Conservation (phyloP, 2,797 vertebrate species). For the Margarornis squamiger region DNA sequence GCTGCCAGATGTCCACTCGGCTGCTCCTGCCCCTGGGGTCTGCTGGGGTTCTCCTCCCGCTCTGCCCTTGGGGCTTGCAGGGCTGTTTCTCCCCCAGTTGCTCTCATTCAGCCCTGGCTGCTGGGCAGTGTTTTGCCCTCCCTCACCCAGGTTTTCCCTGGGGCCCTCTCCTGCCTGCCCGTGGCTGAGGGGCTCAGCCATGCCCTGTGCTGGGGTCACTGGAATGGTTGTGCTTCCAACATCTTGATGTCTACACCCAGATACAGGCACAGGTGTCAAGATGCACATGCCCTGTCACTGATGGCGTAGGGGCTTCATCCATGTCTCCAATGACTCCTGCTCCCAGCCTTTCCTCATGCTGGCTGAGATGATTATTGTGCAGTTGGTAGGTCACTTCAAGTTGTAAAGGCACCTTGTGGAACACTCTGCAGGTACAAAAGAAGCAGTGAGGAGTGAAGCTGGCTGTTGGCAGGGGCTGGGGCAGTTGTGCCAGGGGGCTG, state of each 20-base stretch:
- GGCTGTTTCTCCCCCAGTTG: fast-evolving
- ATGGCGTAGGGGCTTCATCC: fast-evolving
- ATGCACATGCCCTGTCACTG: too few relatives aligned
- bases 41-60: fast-evolving
- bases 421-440: neutral
- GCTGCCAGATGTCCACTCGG: neutral
- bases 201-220: fast-evolving
- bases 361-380: fast-evolving
- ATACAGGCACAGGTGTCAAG: neutral
- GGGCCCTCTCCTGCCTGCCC: fast-evolving
- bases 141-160: neutral
- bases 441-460: neutral
- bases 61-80: fast-evolving
- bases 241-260: neutral
- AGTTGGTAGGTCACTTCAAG: neutral
- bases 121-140: fast-evolving
- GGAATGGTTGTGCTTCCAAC: fast-evolving
- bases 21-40: neutral
- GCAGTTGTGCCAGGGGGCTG: too few relatives aligned
- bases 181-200: neutral
- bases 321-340: neutral
- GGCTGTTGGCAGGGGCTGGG: neutral
- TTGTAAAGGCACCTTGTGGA: too few relatives aligned
- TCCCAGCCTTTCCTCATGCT: neutral
- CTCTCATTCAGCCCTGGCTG: neutral